Evolutionary conservation across 2,113 vertebrate species (phyloP), one percentile per base, ranked within the genome.

Genomic region (Mus spicilegus): DNA sequence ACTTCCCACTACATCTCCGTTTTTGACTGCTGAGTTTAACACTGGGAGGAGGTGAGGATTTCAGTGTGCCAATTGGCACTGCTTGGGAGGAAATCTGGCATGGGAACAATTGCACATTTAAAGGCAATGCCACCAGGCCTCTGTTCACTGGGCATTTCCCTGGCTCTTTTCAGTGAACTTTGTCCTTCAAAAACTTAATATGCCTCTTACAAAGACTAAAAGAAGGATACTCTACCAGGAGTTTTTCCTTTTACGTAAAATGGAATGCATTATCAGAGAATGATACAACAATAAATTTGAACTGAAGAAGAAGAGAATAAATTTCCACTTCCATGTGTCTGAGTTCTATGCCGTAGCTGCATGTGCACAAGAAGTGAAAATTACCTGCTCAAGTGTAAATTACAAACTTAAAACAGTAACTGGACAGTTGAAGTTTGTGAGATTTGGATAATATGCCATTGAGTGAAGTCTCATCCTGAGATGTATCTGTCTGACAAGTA

Each of bases 11-110:
- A 90, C 84, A 96, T 98, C 93, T 98, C 97, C 8, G 95, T 94
- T 98, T 98, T 78, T 97, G 96, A 97, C 95, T 98, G 97, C 96
- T 96, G 98, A 98, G 97, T 97, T 96, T 96, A 98, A 80, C 98
- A 97, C 95, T 97, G 96, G 97, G 97, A 98, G 98, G 97, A 98
- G 93, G 97, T 96, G 97, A 98, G 94, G 98, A 97, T 98, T 98
- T 96, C 30, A 95, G 63, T 82, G 82, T 94, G 98, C 98, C 98
- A 98, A 86, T 96, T 98, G 98, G 98, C 98, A 97, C 93, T 93
- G 61, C 1, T 95, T 97, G 65, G 70, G 54, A 95, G 85, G 24
- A 97, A 98, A 97, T 96, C 97, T 98, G 98, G 98, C 98, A 97
- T 82, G 81, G 87, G 95, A 80, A 91, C 93, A 93, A 95, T 91